phyloP scores from a whole-genome alignment of 1,140 invertebrate genomes.

The Pygmarrhopalites habei region DNA sequence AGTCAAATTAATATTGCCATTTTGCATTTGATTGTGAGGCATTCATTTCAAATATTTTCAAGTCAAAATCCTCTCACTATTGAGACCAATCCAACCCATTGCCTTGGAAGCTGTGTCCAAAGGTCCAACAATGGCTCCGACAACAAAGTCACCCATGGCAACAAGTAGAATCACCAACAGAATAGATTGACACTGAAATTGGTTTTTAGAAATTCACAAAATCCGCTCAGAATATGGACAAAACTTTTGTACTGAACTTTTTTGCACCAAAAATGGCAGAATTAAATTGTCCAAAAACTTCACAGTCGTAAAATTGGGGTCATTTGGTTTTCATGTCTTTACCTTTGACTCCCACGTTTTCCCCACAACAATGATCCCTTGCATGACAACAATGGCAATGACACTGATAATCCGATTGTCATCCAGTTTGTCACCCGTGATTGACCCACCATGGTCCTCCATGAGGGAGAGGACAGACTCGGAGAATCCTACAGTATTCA shows the following conservation, averaged over 20 bases:
- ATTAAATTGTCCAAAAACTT: slow-evolving; percentile 91
- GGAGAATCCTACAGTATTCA: slow-evolving; percentile 98
- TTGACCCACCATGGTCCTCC: slow-evolving; percentile 54
- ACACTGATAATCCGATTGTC: slow-evolving; percentile 71
- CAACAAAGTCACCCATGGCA: slow-evolving; percentile 83
- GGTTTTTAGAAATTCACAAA: slow-evolving; percentile 56
- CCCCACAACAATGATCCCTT: slow-evolving; percentile 77
- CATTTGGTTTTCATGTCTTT: too few relatives aligned
- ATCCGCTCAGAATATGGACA: slow-evolving; percentile 85
- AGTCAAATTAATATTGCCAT: slow-evolving; percentile 44
- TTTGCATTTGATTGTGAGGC: slow-evolving; percentile 73
- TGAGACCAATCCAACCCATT: slow-evolving; percentile 78
- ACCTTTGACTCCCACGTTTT: slow-evolving; percentile 51
- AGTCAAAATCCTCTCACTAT: slow-evolving; percentile 62
- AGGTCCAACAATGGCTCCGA: slow-evolving; percentile 80
- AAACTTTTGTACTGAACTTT: slow-evolving; percentile 96
- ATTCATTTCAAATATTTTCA: slow-evolving; percentile 72
- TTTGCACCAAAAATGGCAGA: slow-evolving; percentile 94
- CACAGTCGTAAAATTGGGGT: too few relatives aligned
- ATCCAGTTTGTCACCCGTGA: slow-evolving; percentile 61
- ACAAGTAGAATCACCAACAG: slow-evolving; percentile 79
- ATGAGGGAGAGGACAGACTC: slow-evolving; percentile 79
- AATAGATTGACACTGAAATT: slow-evolving; percentile 60
- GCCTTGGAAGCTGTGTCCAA: slow-evolving; percentile 49
- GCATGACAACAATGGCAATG: slow-evolving; percentile 65